phyloP scores from a whole-genome alignment of 2,888 invertebrate species.

The Amphipyra berbera region DNA sequence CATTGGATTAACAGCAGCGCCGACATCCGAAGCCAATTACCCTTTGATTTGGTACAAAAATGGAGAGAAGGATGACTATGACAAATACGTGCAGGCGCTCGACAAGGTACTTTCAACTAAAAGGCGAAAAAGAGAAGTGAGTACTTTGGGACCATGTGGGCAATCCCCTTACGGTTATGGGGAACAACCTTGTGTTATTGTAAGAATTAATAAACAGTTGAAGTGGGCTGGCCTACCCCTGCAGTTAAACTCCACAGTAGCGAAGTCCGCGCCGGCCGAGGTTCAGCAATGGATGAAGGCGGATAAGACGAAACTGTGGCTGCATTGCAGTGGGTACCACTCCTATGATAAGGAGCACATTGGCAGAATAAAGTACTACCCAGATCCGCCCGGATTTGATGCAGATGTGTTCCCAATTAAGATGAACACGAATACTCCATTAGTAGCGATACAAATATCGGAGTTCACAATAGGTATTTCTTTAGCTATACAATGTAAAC shows the following conservation, averaged over 20 bases:
- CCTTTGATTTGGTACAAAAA: slow-evolving; percentile 80
- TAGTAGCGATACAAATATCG: slow-evolving; percentile 79
- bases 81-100: slow-evolving; percentile 76
- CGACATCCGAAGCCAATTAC: slow-evolving; percentile 67
- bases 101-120: slow-evolving; percentile 67
- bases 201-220: slow-evolving; percentile 79
- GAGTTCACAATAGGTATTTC: slow-evolving; percentile 79
- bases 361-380: slow-evolving; percentile 77
- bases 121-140: slow-evolving; percentile 64
- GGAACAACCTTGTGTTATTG: slow-evolving; percentile 76
- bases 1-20: slow-evolving; percentile 78
- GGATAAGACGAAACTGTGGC: slow-evolving; percentile 73
- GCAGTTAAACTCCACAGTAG: slow-evolving; percentile 60
- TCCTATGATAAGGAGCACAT: slow-evolving; percentile 81
- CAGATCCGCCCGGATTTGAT: slow-evolving; percentile 82
- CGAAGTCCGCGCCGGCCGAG: slow-evolving; percentile 65
- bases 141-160: slow-evolving; percentile 78
- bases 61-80: slow-evolving; percentile 66
- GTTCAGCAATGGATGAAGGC: slow-evolving; percentile 72
- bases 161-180: slow-evolving; percentile 80
- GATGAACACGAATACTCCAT: slow-evolving; percentile 64
- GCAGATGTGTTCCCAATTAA: slow-evolving; percentile 72
- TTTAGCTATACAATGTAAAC: slow-evolving; percentile 76
- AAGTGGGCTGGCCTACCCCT: slow-evolving; percentile 79
- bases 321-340: slow-evolving; percentile 77